phyloP scores from a whole-genome alignment of 2,113 vertebrate genomes.

The Callocephalon fimbriatum region DNA sequence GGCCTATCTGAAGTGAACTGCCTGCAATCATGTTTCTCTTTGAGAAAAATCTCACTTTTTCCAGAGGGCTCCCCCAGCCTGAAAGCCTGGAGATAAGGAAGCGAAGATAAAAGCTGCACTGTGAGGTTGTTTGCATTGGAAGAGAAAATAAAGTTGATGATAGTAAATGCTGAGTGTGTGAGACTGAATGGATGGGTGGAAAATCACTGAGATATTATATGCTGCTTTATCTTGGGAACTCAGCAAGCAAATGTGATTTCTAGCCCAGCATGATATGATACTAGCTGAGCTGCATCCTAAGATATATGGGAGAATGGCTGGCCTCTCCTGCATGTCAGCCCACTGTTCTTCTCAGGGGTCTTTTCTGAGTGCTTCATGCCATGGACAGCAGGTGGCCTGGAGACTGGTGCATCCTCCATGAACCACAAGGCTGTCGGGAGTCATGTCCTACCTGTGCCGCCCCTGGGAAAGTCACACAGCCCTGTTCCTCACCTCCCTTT shows the following conservation, averaged over 20 bases:
- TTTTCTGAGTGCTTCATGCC: neutral
- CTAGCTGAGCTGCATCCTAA: conserved; percentile 50
- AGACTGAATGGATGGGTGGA: conserved; percentile 58
- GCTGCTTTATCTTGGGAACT: conserved; percentile 53
- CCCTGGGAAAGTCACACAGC: neutral
- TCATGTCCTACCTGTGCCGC: neutral
- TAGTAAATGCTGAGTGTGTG: conserved; percentile 65
- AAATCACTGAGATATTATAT: conserved; percentile 63
- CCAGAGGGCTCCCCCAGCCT: conserved; percentile 52
- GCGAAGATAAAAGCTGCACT: conserved; percentile 30
- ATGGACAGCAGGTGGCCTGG: neutral
- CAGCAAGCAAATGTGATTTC: conserved; percentile 42
- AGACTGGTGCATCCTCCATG: neutral
- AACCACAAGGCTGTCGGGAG: neutral
- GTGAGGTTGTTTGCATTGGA: conserved; percentile 60
- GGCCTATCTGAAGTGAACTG: conserved; percentile 45
- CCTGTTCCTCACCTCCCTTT: neutral
- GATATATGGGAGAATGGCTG: neutral
- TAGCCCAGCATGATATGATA: neutral
- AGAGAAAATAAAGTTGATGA: conserved; percentile 66
- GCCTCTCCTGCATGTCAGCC: neutral
- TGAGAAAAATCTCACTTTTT: conserved; percentile 65
- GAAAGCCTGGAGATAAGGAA: conserved; percentile 70
- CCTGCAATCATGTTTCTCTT: conserved; percentile 7
- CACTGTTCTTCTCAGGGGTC: neutral